phyloP scores from a whole-genome alignment of 2,113 vertebrate genomes.

The Ameiurus melas region DNA sequence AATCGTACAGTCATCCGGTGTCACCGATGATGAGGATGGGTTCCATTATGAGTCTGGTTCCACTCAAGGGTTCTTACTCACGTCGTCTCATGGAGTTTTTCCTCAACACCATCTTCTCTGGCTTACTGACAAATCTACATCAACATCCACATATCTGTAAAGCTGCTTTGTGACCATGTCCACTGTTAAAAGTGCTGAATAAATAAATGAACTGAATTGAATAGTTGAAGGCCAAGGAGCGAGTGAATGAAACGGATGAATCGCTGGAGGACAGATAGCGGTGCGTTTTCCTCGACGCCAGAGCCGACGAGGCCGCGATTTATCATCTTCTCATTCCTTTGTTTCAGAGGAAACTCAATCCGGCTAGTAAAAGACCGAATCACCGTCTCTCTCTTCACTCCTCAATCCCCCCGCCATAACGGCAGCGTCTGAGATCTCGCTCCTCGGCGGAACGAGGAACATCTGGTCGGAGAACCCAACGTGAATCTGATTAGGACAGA shows the following conservation, averaged over 20 bases:
- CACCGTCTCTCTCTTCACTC: conserved; percentile 34
- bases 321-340: conserved; percentile 13
- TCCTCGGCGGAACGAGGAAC: conserved; percentile 43
- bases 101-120: neutral
- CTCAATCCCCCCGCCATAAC: conserved; percentile 26
- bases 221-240: neutral
- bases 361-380: conserved; percentile 16
- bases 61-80: neutral
- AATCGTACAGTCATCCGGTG: neutral
- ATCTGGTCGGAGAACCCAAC: conserved; percentile 39
- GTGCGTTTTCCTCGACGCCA: neutral
- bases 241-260: neutral
- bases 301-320: neutral
- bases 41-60: neutral
- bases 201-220: neutral
- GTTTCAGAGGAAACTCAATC: conserved; percentile 40
- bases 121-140: neutral
- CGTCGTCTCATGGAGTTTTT: neutral
- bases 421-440: neutral
- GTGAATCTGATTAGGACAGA: conserved; percentile 49
- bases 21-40: neutral
- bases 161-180: neutral
- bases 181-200: neutral
- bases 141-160: neutral
- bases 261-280: neutral